phyloP scores from a whole-genome alignment of 2,888 invertebrate species.

The Pecten maximus region DNA sequence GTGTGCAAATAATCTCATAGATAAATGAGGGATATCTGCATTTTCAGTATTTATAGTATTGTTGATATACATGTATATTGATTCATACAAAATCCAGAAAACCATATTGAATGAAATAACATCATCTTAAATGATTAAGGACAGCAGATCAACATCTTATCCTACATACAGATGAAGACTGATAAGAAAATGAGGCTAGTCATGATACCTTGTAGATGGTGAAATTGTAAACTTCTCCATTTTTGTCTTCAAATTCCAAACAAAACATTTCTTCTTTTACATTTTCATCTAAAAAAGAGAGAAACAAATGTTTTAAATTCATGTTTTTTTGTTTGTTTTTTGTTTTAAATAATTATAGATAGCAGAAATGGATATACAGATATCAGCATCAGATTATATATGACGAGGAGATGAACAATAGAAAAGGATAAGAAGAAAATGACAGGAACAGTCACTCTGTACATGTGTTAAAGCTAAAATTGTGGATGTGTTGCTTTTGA shows the following conservation, averaged over 20 bases:
- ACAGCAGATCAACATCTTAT: too few species aligned
- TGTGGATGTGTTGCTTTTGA: too few species aligned
- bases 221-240: constrained; percentile 68
- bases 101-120: too few species aligned
- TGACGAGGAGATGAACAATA: too few species aligned
- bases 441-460: too few species aligned
- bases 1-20: neutral
- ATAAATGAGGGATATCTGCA: neutral
- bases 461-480: too few species aligned
- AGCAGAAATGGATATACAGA: neutral
- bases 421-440: too few species aligned
- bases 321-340: neutral
- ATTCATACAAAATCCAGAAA: too few species aligned
- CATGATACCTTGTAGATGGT: neutral
- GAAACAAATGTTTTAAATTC: constrained; percentile 27
- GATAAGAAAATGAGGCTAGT: too few species aligned
- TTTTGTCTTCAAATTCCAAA: constrained; percentile 77
- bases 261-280: constrained; percentile 63
- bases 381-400: too few species aligned
- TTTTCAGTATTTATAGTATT: neutral
- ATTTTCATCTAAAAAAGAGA: constrained; percentile 56
- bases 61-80: too few species aligned
- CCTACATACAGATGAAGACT: too few species aligned
- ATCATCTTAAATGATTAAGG: neutral
- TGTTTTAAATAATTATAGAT: neutral